A percentile compares a stretch with the other conserved stretches of the same genome.
These are phyloP conservation scores for Amorpha juglandis DNA, from an alignment of 2,888 invertebrate species.

Conservation along the genomic window DNA sequence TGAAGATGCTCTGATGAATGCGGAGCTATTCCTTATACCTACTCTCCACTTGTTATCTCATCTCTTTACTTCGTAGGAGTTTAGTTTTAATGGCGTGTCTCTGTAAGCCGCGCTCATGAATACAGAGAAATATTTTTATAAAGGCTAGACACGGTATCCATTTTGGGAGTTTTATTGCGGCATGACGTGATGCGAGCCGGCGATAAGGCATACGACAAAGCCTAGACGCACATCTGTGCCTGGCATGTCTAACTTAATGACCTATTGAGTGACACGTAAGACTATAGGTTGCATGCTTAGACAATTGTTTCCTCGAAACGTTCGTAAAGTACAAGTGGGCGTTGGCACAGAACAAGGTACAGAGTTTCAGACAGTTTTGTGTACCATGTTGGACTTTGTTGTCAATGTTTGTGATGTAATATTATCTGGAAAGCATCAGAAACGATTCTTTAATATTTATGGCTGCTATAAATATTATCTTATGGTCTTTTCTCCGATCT, in stretches of 20 bases:
- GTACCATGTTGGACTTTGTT: too few relatives aligned
- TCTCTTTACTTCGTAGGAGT: background rate
- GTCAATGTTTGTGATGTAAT: too few relatives aligned
- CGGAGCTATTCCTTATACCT: too few relatives aligned
- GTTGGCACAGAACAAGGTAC: background rate
- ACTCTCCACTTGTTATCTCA: too few relatives aligned
- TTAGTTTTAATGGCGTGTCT: background rate
- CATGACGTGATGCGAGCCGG: constrained; percentile 9
- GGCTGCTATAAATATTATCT: too few relatives aligned
- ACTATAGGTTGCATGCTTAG: background rate
- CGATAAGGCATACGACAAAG: background rate
- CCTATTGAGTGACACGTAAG: constrained; percentile 20
- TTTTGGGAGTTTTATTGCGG: constrained; percentile 12
- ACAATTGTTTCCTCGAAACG: background rate
- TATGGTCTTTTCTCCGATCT: too few relatives aligned
- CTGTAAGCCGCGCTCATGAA: background rate
- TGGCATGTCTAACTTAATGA: constrained; percentile 6
- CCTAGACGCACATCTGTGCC: constrained; percentile 14
- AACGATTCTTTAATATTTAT: background rate
- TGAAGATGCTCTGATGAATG: too few relatives aligned
- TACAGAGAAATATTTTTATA: constrained; percentile 8
- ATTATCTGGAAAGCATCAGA: too few relatives aligned
- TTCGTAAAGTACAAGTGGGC: background rate
- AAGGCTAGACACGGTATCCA: background rate
- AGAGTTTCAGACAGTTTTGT: too few relatives aligned